These are phyloP conservation scores for Trichogramma evanescens DNA, from an alignment of 2,888 invertebrate genomes.

Conservation along the genomic window DNA sequence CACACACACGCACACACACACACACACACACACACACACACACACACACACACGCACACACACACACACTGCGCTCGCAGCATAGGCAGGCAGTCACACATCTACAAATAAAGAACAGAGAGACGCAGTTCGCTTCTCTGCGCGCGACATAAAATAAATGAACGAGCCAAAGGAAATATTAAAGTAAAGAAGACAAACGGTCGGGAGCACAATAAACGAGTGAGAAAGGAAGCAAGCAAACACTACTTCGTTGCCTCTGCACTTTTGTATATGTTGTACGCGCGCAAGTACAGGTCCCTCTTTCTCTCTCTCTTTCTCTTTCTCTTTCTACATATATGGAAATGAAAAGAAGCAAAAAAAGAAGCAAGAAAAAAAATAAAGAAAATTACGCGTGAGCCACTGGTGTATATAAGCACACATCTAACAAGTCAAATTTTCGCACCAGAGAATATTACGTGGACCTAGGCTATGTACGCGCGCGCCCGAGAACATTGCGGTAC, in stretches of 20 bases:
- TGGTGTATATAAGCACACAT: neutral
- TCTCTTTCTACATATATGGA: too few relatives aligned
- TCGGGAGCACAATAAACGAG: too few relatives aligned
- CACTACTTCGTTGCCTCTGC: too few relatives aligned
- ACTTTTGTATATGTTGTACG: too few relatives aligned
- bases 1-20: neutral
- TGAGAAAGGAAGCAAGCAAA: too few relatives aligned
- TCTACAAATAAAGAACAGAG: neutral
- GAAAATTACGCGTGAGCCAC: neutral
- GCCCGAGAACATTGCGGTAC: neutral
- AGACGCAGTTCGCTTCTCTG: neutral
- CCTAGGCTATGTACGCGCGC: neutral
- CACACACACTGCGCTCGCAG: neutral
- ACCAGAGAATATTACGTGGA: neutral
- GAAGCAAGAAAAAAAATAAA: neutral
- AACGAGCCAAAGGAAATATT: neutral
- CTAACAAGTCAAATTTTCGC: slow-evolving; percentile 4
- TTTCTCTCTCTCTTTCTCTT: too few relatives aligned
- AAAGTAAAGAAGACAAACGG: slow-evolving; percentile 6
- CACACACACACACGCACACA: neutral
- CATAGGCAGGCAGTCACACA: too few relatives aligned
- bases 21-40: neutral
- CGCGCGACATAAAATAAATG: neutral
- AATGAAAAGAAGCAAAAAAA: neutral
- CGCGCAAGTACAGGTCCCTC: too few relatives aligned